phyloP scores from a whole-genome alignment of 2,888 invertebrate species.

The Melieria crassipennis region DNA sequence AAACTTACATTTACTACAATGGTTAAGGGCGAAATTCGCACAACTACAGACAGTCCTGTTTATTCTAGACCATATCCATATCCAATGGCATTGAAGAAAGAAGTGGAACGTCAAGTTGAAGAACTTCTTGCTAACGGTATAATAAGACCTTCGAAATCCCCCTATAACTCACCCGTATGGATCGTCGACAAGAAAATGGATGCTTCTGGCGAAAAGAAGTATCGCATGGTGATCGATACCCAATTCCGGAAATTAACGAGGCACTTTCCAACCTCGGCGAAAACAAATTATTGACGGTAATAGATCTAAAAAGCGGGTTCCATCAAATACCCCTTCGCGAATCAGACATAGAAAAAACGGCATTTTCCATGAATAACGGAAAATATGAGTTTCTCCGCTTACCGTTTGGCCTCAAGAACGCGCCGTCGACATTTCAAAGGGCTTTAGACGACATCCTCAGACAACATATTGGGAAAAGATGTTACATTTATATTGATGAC shows the following conservation, averaged over 20 bases:
- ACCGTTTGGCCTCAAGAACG: too few species aligned
- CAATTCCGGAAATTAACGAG: neutral
- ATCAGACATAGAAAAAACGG: too few species aligned
- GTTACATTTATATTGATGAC: neutral
- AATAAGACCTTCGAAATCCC: conserved; percentile 25
- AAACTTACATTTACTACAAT: too few species aligned
- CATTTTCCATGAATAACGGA: too few species aligned
- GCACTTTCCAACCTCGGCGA: neutral
- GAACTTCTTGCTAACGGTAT: conserved; percentile 19
- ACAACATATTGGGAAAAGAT: neutral
- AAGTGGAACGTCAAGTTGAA: conserved; percentile 14
- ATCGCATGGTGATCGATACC: too few species aligned
- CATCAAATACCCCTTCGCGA: neutral
- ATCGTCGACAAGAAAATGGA: conserved; percentile 19
- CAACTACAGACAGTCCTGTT: too few species aligned
- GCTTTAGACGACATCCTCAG: too few species aligned
- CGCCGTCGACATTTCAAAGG: too few species aligned
- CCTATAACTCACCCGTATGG: conserved; percentile 23
- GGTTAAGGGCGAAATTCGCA: too few species aligned
- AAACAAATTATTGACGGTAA: neutral
- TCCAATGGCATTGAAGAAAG: conserved; percentile 20
- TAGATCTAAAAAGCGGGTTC: neutral
- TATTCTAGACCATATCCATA: too few species aligned
- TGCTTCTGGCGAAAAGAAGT: conserved; percentile 9
- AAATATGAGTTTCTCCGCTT: too few species aligned